Base-by-base conservation (phyloP, 2,888 invertebrate species). In the Acronicta leporina region DNA sequence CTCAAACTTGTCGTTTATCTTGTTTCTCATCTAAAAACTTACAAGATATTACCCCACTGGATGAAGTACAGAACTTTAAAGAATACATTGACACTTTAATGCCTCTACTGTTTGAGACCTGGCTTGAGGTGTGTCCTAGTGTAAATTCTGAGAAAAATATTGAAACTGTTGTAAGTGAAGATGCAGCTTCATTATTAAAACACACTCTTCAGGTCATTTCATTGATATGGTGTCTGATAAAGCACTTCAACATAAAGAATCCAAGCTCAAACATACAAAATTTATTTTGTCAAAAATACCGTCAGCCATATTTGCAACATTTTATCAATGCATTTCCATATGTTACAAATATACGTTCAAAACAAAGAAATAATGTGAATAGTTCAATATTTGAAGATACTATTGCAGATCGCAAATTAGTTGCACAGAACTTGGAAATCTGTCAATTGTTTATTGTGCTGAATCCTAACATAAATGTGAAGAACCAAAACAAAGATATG, bases 101-200 rank as follows among this genome's bases (percentile, higher is more conserved):
- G 89, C 97, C 98, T 0, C 90, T 98, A 25, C 92, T 98, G 56
- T 95, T 97, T 84, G 97, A 98, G 85, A 97, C 97, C 50, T 98
- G 98, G 98, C 87, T 97, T 25, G 98, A 98, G 94, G 96, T 96
- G 13, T 94, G 96, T 48, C 96, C 97, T 6, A 91, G 83, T 64
- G 85, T 83, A 30, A 88, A 87, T 30, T 76, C 85, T 11, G 85
- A 86, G n/a, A 86, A 87, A 66, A 89, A 89, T 67, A 88, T 91
- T 55, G 94, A 95, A 80, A 91, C 92, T 65, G 85, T 95, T 38
- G 89, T 97, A 15, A 95, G 89, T 66, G 94, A 94, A 66, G 97
- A 97, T 87, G 96, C 96, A 16, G 95, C 96, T 2, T 85, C 92
- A 38, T 92, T 97, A 35, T 87, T 97, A 9, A 95, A 95, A 81